Conservation (phyloP, 2,797 vertebrate species). For the Heterohyrax brucei region DNA sequence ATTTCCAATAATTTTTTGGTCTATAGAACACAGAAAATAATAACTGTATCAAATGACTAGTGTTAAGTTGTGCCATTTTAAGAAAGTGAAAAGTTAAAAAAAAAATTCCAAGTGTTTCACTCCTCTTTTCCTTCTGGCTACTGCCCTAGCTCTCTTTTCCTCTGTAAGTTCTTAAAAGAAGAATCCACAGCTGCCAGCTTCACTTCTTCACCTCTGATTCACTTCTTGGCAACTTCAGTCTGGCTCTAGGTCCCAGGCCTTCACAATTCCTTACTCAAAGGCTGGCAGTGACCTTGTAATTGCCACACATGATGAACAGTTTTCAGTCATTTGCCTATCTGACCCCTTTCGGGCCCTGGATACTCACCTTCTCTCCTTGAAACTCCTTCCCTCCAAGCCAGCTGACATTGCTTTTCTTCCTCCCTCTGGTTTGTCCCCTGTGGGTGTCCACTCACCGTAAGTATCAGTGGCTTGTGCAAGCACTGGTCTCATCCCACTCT, state of each 20-base stretch:
- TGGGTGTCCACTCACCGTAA: neutral
- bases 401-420: neutral
- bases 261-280: neutral
- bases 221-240: neutral
- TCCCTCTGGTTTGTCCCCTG: neutral
- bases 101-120: neutral
- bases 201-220: neutral
- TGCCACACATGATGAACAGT: too few relatives aligned
- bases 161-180: neutral
- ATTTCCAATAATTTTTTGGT: neutral
- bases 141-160: neutral
- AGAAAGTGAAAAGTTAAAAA: neutral
- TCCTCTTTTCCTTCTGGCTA: neutral
- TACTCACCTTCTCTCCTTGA: neutral
- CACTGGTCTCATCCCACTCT: rapidly evolving
- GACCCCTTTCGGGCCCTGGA: neutral
- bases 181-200: neutral
- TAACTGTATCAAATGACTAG: neutral
- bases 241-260: neutral
- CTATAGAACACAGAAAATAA: neutral
- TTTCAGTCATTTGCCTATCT: neutral
- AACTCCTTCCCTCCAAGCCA: neutral
- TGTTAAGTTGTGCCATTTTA: neutral
- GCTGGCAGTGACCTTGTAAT: neutral
- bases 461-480: neutral